These are phyloP conservation scores for Coleophora flavipennella DNA, from an alignment of 2,888 invertebrate genomes.

Conservation along the genomic window DNA sequence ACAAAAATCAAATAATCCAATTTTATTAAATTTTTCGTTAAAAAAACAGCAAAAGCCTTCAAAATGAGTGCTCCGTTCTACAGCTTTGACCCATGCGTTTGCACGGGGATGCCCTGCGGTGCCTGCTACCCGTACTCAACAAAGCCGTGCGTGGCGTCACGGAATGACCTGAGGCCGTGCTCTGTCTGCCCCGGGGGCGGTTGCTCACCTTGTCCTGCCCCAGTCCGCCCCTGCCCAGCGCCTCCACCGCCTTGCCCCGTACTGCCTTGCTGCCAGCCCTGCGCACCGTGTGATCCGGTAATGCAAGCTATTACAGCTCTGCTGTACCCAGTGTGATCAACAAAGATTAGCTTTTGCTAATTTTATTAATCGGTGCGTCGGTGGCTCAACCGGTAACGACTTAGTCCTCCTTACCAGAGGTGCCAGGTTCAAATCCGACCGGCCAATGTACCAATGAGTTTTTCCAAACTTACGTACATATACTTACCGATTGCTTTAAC, in stretches of 20 bases:
- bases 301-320: no score
- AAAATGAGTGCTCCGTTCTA: slow-evolving; percentile 64
- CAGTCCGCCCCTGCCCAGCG: slow-evolving; percentile 52
- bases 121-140: slow-evolving; percentile 56
- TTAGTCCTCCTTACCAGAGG: no score
- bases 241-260: slow-evolving; percentile 43
- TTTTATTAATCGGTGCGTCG: no score
- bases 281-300: slow-evolving; percentile 61
- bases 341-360: no score
- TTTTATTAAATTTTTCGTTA: slow-evolving; percentile 2
- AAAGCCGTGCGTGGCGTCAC: slow-evolving; percentile 48
- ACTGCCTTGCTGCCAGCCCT: slow-evolving; percentile 47
- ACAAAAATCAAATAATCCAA: slow-evolving; percentile 7
- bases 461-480: no score
- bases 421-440: no score
- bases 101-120: slow-evolving; percentile 50
- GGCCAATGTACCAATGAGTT: no score
- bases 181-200: slow-evolving; percentile 61
- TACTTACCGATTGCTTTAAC: no score
- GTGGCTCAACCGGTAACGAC: no score
- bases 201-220: slow-evolving; percentile 59
- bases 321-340: no score
- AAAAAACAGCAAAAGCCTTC: slow-evolving; percentile 22
- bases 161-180: slow-evolving; percentile 45
- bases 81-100: slow-evolving; percentile 58